phyloP scores from a whole-genome alignment of 2,888 invertebrate species.

The Aspidiotus destructor region DNA sequence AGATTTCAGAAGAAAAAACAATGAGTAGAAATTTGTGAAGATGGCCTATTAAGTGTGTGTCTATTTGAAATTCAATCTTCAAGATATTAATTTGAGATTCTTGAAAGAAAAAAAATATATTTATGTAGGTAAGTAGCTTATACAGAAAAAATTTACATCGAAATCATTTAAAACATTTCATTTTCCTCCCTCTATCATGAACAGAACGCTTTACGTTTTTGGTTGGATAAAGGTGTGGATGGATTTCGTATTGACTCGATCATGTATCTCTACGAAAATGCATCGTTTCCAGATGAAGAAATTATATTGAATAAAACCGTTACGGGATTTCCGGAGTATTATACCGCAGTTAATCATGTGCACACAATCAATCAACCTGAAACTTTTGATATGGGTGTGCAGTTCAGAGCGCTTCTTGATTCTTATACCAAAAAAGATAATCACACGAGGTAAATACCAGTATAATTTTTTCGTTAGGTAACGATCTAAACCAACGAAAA shows the following conservation, averaged over 20 bases:
- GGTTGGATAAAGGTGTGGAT: conserved; percentile 64
- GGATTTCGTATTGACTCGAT: conserved; percentile 60
- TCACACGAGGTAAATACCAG: conserved; percentile 43
- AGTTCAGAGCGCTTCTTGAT: conserved; percentile 51
- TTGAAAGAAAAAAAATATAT: too few relatives aligned
- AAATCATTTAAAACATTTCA: not conserved
- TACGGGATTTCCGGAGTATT: conserved; percentile 46
- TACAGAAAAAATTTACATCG: too few relatives aligned
- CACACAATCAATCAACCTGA: conserved; percentile 54
- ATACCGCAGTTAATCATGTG: conserved; percentile 50
- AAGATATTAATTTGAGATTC: too few relatives aligned
- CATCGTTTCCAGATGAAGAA: conserved; percentile 50
- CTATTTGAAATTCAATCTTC: too few relatives aligned
- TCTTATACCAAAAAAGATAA: conserved; percentile 44
- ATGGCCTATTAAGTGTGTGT: too few relatives aligned
- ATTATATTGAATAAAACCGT: conserved; percentile 9
- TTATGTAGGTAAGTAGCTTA: too few relatives aligned
- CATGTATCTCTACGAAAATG: conserved; percentile 37
- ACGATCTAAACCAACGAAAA: too few relatives aligned
- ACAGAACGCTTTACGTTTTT: conserved; percentile 56
- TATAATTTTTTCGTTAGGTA: too few relatives aligned
- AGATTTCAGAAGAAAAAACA: too few relatives aligned
- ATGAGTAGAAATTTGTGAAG: too few relatives aligned
- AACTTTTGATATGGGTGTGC: conserved; percentile 47
- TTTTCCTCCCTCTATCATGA: not conserved